Percentiles rank a stretch among this genome's conserved stretches.
phyloP scores from a whole-genome alignment of 2,797 vertebrate genomes.

The Acestrorhynchus altus region DNA sequence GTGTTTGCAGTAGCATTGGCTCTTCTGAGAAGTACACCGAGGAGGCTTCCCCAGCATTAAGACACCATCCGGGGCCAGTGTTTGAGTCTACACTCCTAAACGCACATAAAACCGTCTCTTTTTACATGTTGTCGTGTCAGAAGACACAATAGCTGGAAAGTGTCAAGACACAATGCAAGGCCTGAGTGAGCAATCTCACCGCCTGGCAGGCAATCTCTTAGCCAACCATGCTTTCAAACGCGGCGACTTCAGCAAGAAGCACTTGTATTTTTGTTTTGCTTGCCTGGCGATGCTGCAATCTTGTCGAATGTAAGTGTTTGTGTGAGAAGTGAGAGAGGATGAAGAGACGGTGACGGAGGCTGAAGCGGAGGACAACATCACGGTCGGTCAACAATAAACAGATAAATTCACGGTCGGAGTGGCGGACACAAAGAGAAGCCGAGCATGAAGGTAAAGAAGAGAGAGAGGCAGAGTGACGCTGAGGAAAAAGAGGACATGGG shows the following conservation, averaged over 20 bases:
- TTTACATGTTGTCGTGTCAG: background rate
- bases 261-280: conserved; percentile 27
- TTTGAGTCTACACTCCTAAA: background rate
- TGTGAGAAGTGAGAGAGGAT: conserved; percentile 27
- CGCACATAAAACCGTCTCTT: background rate
- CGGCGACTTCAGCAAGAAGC: background rate
- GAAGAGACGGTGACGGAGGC: conserved; percentile 26
- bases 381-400: conserved; percentile 50
- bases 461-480: background rate
- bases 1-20: no score
- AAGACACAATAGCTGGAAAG: background rate
- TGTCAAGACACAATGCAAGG: background rate
- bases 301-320: conserved; percentile 16
- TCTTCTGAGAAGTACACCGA: no score
- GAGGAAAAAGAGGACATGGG: conserved; percentile 32
- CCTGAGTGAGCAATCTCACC: background rate
- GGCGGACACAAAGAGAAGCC: conserved; percentile 34
- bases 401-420: conserved; percentile 46
- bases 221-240: background rate
- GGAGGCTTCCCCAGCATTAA: no score
- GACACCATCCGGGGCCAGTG: background rate
- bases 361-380: conserved; percentile 38
- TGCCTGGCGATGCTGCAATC: conserved; percentile 17
- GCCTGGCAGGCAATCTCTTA: background rate
- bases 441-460: conserved; percentile 12